Conservation (phyloP, 2,797 vertebrate species). For the Garrulus glandarius region DNA sequence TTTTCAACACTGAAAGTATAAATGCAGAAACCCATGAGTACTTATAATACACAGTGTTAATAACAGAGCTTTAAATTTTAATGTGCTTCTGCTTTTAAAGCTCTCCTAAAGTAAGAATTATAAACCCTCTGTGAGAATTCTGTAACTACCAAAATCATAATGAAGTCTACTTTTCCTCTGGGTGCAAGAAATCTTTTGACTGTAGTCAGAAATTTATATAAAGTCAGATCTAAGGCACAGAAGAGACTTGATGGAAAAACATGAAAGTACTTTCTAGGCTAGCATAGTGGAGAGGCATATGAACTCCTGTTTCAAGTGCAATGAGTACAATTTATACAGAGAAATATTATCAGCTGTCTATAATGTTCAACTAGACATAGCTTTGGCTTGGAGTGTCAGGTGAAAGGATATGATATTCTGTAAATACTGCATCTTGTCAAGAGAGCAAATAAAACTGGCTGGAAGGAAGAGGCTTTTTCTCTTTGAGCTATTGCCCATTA, state of each 20-base stretch:
- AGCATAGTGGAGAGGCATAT: not conserved
- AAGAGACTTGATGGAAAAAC: not conserved
- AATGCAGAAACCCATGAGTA: not conserved
- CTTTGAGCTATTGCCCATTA: not conserved
- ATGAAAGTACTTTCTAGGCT: not conserved
- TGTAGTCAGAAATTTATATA: not conserved
- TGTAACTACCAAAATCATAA: not conserved
- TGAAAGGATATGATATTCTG: not conserved
- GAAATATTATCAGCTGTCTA: not conserved
- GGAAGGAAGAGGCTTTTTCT: not conserved
- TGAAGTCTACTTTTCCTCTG: not conserved
- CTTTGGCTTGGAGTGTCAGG: not conserved
- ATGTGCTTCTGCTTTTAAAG: not conserved
- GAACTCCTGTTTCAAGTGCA: not conserved
- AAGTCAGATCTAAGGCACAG: not conserved
- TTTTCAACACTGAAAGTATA: conserved; percentile 81
- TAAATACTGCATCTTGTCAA: not conserved
- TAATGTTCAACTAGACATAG: not conserved
- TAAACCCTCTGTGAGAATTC: not conserved
- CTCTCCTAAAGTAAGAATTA: not conserved
- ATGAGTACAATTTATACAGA: not conserved
- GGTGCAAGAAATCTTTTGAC: not conserved
- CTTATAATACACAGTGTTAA: not conserved
- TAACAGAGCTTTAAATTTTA: not conserved
- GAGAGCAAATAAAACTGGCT: not conserved